phyloP scores from a whole-genome alignment of 2,113 vertebrate genomes.

The Neolamprologus hecqui region DNA sequence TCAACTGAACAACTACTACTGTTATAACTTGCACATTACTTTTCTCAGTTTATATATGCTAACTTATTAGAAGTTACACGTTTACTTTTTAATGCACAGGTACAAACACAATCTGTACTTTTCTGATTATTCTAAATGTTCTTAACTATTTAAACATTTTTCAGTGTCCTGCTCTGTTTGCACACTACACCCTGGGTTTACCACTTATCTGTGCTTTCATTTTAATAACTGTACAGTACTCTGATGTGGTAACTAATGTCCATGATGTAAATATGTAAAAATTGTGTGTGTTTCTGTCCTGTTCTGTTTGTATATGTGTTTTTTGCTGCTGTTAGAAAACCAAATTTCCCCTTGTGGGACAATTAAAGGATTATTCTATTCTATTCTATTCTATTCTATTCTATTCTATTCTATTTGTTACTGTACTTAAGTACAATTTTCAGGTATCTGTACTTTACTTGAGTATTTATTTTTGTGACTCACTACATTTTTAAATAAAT shows the following conservation, averaged over 20 bases:
- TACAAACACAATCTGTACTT: neutral
- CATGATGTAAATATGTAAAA: neutral
- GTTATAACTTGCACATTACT: fast-evolving
- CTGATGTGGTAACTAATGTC: neutral
- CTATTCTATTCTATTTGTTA: neutral
- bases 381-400: neutral
- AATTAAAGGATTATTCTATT: too few species aligned
- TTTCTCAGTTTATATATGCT: neutral
- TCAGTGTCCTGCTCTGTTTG: neutral
- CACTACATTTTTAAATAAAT: neutral
- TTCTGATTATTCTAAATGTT: neutral
- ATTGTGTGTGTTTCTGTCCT: neutral
- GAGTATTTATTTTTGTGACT: neutral
- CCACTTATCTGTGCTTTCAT: neutral
- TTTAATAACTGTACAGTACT: neutral
- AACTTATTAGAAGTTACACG: fast-evolving
- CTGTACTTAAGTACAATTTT: neutral
- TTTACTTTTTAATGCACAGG: neutral
- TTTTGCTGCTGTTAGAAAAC: neutral
- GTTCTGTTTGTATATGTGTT: neutral
- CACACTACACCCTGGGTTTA: neutral
- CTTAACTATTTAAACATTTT: fast-evolving
- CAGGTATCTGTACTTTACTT: neutral
- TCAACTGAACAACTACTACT: neutral
- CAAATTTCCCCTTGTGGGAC: neutral